A percentile compares a stretch with the other conserved stretches of the same genome.
Conservation (phyloP, 2,797 vertebrate genomes). For the Podarcis siculus region DNA sequence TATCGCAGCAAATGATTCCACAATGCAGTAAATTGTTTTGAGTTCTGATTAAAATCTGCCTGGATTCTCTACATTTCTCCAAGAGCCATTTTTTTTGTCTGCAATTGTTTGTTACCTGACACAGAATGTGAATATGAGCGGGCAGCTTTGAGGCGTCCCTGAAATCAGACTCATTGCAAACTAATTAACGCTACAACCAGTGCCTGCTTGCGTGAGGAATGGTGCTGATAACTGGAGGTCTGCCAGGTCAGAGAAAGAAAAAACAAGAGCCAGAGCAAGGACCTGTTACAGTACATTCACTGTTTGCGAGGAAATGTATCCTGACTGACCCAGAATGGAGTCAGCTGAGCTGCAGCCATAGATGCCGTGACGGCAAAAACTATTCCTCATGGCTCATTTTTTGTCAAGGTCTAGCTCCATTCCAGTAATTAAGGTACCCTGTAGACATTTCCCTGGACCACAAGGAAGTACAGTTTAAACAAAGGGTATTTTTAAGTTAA, state of each 20-base stretch:
- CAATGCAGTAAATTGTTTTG: conserved; percentile 30
- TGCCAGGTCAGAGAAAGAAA: neutral
- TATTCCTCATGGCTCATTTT: neutral
- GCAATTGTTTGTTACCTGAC: conserved; percentile 5
- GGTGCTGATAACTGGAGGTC: neutral
- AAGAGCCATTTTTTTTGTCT: neutral
- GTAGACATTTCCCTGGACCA: neutral
- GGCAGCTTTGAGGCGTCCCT: neutral
- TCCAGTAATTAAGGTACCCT: no score
- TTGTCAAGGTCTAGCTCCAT: neutral
- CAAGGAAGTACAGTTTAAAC: neutral
- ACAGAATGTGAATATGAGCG: neutral
- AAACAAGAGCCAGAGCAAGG: neutral
- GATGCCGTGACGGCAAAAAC: neutral
- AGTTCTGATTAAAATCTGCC: conserved; percentile 41
- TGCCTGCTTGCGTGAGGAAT: neutral
- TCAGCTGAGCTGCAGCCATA: neutral
- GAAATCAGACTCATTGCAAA: conserved; percentile 27
- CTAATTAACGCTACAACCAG: conserved; percentile 23
- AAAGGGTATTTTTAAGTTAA: neutral
- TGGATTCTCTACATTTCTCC: conserved; percentile 12
- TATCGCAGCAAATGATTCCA: conserved; percentile 24
- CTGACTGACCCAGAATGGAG: neutral
- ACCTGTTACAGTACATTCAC: neutral
- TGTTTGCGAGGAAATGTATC: conserved; percentile 3